Evolutionary conservation across 2,888 invertebrate species (phyloP).

Genomic region (Megamerina dolium): DNA sequence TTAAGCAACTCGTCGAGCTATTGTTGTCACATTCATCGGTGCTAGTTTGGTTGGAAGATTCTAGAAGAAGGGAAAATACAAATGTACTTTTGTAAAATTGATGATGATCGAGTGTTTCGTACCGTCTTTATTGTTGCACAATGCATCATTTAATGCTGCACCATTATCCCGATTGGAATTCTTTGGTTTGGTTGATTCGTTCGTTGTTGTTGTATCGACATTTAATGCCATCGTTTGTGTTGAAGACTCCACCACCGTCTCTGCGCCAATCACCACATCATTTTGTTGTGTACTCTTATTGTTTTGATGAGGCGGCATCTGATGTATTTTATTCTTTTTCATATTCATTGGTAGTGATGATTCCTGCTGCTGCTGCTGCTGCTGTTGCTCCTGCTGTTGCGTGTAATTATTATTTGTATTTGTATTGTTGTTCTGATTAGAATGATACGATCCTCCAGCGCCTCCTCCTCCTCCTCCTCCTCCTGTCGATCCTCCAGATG

Average conservation of each 20-base stretch:
- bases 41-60: constrained; percentile 19
- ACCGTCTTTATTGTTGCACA: no score
- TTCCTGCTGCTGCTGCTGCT: constrained; percentile 14
- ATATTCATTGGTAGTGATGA: constrained; percentile 8
- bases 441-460: constrained; percentile 14
- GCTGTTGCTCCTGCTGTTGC: constrained; percentile 19
- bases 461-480: not conserved
- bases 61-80: constrained; percentile 10
- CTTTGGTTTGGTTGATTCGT: no score
- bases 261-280: constrained; percentile 10
- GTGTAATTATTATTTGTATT: constrained; percentile 5
- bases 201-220: constrained; percentile 8
- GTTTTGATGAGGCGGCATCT: constrained; percentile 20
- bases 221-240: constrained; percentile 30
- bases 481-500: constrained; percentile 18
- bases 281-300: constrained; percentile 11
- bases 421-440: constrained; percentile 14
- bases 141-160: no score
- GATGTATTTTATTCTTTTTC: constrained; percentile 22
- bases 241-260: constrained; percentile 33
- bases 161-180: no score
- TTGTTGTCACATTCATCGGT: constrained; percentile 39
- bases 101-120: no score
- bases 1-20: constrained; percentile 36
- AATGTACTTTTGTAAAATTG: no score